Base-by-base conservation (phyloP, 1,140 invertebrate genomes). In the Stratiolaelaps scimitus region DNA sequence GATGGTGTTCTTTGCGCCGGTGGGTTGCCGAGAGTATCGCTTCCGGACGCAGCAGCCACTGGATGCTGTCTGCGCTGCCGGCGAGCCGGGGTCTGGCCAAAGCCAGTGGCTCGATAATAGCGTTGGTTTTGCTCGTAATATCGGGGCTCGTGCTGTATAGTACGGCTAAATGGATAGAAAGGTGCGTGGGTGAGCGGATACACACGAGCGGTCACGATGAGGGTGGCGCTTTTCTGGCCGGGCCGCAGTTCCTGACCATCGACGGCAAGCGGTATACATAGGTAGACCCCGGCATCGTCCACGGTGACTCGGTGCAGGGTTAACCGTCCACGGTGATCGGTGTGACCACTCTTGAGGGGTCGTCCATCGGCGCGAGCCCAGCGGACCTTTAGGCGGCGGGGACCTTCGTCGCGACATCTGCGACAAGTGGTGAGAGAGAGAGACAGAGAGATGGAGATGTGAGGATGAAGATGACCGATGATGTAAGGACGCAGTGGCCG, bases 371-470 rank as follows among this genome's bases (percentile, higher is more conserved):
- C 83, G 66, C 86, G 80, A 0, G 78, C 71, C 89, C 89, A 92
- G 30, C 80, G 79, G 17, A 92, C 88, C 67, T 80, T 80, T 28
- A 85, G 84, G 64, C 89, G 78, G 19, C 82, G 73, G 0, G 80
- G 79, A 65, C 90, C 86, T 78, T 92, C 88, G 74, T 93, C 90
- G 69, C 89, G 83, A 73, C 89, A 92, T 77, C 88, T 85, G 78
- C 6, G 28, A 64, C 13, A 64, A 29, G 28, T n/a, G 26, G 6
- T 6, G 23, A n/a, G 65, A 2, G 4, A 30, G 67, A 67, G 4
- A n/a, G 23, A 7, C 26, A 67, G 64, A n/a, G n/a, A n/a, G n/a
- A n/a, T n/a, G n/a, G n/a, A n/a, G n/a, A n/a, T n/a, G n/a, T n/a
- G n/a, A n/a, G n/a, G n/a, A n/a, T n/a, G n/a, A n/a, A n/a, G n/a